phyloP scores from a whole-genome alignment of 2,888 invertebrate species.

The Physocephala rufipes region DNA sequence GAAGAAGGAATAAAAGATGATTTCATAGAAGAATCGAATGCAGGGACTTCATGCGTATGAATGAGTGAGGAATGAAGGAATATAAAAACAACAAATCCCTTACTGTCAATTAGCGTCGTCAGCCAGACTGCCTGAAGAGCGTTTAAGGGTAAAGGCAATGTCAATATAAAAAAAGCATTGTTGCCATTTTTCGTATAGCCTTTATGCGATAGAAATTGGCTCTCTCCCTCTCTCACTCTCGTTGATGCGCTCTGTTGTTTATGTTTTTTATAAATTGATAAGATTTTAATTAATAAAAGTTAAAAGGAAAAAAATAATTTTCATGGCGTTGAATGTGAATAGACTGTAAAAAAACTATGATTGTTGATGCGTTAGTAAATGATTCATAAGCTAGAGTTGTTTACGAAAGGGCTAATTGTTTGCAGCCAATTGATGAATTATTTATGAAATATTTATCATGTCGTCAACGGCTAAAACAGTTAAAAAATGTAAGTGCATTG shows the following conservation, averaged over 20 bases:
- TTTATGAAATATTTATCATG: too few relatives aligned
- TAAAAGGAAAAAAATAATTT: background rate
- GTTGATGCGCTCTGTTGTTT: too few relatives aligned
- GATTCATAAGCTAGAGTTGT: too few relatives aligned
- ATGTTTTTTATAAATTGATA: background rate
- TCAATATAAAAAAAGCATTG: constrained; percentile 22
- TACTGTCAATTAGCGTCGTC: background rate
- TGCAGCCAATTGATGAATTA: too few relatives aligned
- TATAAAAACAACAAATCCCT: background rate
- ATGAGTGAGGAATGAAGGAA: background rate
- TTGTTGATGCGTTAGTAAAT: too few relatives aligned
- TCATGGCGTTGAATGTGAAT: too few relatives aligned
- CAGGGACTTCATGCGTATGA: background rate
- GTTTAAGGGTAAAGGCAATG: constrained; percentile 27
- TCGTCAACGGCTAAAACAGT: too few relatives aligned
- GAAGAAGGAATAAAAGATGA: background rate
- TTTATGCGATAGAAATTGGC: background rate
- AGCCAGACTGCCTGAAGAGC: background rate
- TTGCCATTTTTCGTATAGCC: constrained; percentile 24
- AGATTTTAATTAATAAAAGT: background rate
- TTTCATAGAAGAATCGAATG: background rate
- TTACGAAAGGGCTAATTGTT: too few relatives aligned
- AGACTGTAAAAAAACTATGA: too few relatives aligned
- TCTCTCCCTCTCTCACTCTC: constrained; percentile 2
- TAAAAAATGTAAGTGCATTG: too few relatives aligned